Percentiles rank a stretch among this genome's conserved stretches.
phyloP scores from a whole-genome alignment of 2,797 vertebrate species.

The Catostomus latipinnis region DNA sequence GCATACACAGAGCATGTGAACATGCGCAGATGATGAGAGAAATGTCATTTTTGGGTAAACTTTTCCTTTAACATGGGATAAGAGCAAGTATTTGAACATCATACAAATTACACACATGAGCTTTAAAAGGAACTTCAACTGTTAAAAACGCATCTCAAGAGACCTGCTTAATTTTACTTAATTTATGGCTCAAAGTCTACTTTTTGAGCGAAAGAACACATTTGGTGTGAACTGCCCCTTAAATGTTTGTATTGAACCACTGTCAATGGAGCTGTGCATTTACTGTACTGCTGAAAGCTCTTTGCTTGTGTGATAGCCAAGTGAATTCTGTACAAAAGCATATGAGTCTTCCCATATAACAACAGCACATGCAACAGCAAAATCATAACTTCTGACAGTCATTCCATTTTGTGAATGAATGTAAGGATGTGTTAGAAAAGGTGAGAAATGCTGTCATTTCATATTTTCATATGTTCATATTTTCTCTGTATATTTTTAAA shows the following conservation, averaged over 20 bases:
- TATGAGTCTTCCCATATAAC: not conserved
- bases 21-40: no score
- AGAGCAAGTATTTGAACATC: no score
- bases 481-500: slow-evolving; percentile 44
- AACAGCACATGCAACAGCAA: not conserved
- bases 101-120: no score
- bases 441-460: not conserved
- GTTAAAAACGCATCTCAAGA: no score
- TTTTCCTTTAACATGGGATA: no score
- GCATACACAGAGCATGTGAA: no score
- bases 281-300: not conserved
- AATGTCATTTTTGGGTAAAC: no score
- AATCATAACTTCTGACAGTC: not conserved
- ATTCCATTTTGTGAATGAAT: not conserved
- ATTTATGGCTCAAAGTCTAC: no score
- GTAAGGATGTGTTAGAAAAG: not conserved
- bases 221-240: not conserved
- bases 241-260: not conserved
- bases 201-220: no score
- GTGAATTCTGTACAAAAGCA: not conserved
- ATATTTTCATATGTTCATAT: slow-evolving; percentile 33
- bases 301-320: not conserved
- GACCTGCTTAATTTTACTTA: no score
- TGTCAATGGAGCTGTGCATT: not conserved
- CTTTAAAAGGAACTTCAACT: no score